Base-by-base conservation (phyloP, 2,888 invertebrate genomes). In the Rotaria magnacalcarata region DNA sequence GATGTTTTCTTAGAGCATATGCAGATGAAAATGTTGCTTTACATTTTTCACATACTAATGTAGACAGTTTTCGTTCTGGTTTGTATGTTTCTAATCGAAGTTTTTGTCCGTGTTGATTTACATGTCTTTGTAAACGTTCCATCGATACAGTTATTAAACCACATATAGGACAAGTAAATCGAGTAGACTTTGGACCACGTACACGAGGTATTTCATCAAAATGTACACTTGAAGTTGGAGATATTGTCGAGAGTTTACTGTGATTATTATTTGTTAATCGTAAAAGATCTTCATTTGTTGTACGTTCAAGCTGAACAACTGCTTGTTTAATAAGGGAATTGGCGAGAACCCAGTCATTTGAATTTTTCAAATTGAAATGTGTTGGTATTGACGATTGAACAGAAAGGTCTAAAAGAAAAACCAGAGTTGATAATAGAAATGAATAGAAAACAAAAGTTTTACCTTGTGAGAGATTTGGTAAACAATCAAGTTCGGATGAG, bases 21-120 rank as follows among this genome's bases (percentile, higher is more conserved):
- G 54, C 84, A n/a, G 84, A 52, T 34, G 84, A 84, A 84, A 84
- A 84, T 56, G 84, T 54, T 6, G 52, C 54, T 54, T 84, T 84
- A 54, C 84, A 84, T 43, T 34, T 41, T 54, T 84, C 56, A 56
- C 84, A 84, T 2, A 52, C 10, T 47, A 80, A 80, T 24, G 75
- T 14, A 21, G 75, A 80, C 21, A 80, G 43, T 80, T 80, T 80
- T 47, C 47, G 21, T 80, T 80, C 75, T 1, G 75, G 75, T 47
- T 80, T 80, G 24, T 80, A 80, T 80, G 75, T 80, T 80, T 80
- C 75, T 80, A 80, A 80, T 43, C 47, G 75, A 43, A 80, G 47
- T 24, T 80, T 80, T 80, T 80, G 75, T 43, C 75, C 75, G n/a
- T 80, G 75, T 47, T 80, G 75, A 80, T 43, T 47, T 2, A 80